Evolutionary conservation across 2,113 vertebrate genomes (phyloP), one percentile per base, ranked within the genome.

Genomic region (Hypanus sabinus): DNA sequence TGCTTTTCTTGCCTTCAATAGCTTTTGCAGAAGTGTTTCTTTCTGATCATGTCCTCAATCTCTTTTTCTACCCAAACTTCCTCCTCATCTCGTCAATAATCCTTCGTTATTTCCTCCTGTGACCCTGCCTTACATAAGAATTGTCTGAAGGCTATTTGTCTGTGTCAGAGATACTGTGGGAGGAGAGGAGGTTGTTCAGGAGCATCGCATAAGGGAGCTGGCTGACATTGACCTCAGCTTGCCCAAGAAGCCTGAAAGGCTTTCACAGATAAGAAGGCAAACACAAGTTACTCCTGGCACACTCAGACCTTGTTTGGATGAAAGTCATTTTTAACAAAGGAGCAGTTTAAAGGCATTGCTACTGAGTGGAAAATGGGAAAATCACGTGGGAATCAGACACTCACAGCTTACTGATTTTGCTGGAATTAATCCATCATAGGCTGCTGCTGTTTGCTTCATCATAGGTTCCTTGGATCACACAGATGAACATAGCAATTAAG

Each of bases 371-470:
- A n/a, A n/a, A 55, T n/a, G 83, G 57, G 55, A 30, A 73, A 33
- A 90, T 90, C 60, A 9, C 85, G 65, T n/a, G 60, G 85, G 60
- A n/a, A 90, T 90, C 85, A 65, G 85, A 33, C 57, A 88, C 57
- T 60, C 12, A n/a, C 60, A 65, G 85, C 62, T 33, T 65, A 33
- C 85, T 20, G 85, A n/a, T 5, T 88, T 65, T 88, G 85, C 60
- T 33, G 85, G 60, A 90, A 68, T 14, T 90, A 68, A 33, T 90
- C 85, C 60, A 90, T 90, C 60, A n/a, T 30, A n/a, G 30, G 85
- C 60, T 90, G 85, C 30, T 22, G 85, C 30, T 22, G 85, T 65
- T 90, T 65, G 62, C 60, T 90, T 68, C 60, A 90, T 90, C n/a
- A 33, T 7, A 90, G n/a, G n/a, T 62, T 90, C 60, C 60, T 33